Evolutionary conservation across 2,888 invertebrate genomes (phyloP).

Genomic region (Artemia sinica): DNA sequence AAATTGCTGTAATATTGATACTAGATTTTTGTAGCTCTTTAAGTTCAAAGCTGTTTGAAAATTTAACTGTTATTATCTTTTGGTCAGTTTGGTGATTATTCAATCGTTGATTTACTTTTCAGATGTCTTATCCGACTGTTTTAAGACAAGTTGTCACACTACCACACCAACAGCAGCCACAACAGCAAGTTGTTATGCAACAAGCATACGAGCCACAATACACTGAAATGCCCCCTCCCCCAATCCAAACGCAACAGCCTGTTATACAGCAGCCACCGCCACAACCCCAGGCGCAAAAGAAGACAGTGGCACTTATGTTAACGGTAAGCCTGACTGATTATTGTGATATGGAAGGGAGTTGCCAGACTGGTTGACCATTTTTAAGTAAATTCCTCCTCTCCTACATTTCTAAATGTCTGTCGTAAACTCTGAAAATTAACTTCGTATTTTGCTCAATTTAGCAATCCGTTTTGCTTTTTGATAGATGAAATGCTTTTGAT

Average conservation of each 20-base stretch:
- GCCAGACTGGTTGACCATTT: too few relatives aligned
- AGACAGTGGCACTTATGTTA: conserved; percentile 29
- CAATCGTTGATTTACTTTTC: background rate
- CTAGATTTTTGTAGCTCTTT: too few relatives aligned
- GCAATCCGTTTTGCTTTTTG: too few relatives aligned
- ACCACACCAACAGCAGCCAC: conserved; percentile 24
- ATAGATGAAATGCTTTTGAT: too few relatives aligned
- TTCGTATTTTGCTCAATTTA: too few relatives aligned
- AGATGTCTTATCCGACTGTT: conserved; percentile 23
- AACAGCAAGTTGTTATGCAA: conserved; percentile 23
- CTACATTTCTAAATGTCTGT: too few relatives aligned
- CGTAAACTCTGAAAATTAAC: too few relatives aligned
- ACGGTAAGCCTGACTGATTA: conserved; percentile 29
- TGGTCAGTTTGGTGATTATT: background rate
- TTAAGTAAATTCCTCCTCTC: too few relatives aligned
- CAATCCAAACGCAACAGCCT: conserved; percentile 17
- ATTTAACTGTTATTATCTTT: background rate
- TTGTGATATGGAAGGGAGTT: background rate
- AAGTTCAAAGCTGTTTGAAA: background rate
- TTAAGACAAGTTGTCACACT: conserved; percentile 24
- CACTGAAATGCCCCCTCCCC: conserved; percentile 22
- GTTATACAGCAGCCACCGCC: conserved; percentile 18
- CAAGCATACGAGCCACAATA: conserved; percentile 21
- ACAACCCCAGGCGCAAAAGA: conserved; percentile 26
- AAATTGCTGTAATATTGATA: too few relatives aligned